Base-by-base conservation (phyloP, 1,140 invertebrate genomes). In the Drosophila rufa region DNA sequence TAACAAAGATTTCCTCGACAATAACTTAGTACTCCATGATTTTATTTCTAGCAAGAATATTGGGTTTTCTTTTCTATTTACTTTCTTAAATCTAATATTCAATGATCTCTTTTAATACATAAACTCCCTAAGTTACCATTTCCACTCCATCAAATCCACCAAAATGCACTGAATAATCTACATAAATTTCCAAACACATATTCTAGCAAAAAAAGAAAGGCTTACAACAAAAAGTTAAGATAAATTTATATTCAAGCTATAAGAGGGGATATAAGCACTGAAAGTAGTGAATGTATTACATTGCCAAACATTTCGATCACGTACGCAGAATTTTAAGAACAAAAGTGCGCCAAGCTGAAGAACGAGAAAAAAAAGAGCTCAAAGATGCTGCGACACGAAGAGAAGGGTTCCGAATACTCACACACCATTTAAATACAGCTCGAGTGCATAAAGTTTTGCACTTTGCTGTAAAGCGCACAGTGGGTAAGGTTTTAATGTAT, bases 341-440 rank as follows among this genome's bases (percentile, higher is more conserved):
- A 79, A 67, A 79, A 79, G 58, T 73, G 59, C 57, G 68, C 38
- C 67, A 60, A 61, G 62, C 47, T 38, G 30, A 58, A 55, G 12
- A 38, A 8, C 4, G 59, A 36, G 12, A 66, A 17, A 14, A 60
- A 40, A 27, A 79, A 59, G 51, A 51, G 75, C 71, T 42, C 70
- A 75, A 70, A 71, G 66, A 73, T 50, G 69, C 66, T 70, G 69
- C 66, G 66, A 43, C 69, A 73, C 38, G 66, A 77, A 50, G 47
- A 59, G 55, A 77, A 60, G 57, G 59, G 48, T 68, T 57, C 62
- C 74, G 53, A 75, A 69, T 60, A 59, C 74, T 61, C 57, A 77
- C 64, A 64, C 75, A 58, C 51, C 75, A 79, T 77, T 78, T 78
- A 78, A 78, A 78, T 78, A 77, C 75, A 78, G 56, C 43, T 69